Conservation (phyloP, 2,888 invertebrate species). For the Tethea ocularis region DNA sequence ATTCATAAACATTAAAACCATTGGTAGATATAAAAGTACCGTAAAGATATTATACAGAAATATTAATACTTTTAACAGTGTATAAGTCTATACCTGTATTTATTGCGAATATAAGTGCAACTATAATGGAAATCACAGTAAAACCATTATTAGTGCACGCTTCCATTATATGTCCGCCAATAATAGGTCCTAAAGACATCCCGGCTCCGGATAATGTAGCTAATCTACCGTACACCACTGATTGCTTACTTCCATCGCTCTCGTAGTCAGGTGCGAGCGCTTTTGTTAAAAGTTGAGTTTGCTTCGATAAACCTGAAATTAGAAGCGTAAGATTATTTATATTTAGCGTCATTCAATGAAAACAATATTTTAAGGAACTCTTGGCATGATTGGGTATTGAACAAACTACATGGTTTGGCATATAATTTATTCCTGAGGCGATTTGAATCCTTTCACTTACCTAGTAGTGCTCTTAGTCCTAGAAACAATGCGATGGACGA, state of each 20-base stretch:
- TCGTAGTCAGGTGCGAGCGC: conserved; percentile 84
- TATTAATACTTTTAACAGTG: too few relatives aligned
- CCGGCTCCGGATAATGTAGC: conserved; percentile 85
- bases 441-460: conserved; percentile 48
- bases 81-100: conserved; percentile 40
- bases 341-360: too few relatives aligned
- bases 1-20: too few relatives aligned
- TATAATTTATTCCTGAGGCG: not conserved
- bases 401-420: not conserved
- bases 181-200: conserved; percentile 85
- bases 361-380: not conserved
- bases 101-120: conserved; percentile 38
- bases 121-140: conserved; percentile 61
- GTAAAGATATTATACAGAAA: too few relatives aligned
- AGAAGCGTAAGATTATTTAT: not conserved
- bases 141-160: conserved; percentile 74
- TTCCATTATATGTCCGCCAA: conserved; percentile 85
- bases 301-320: conserved; percentile 84
- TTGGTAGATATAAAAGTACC: too few relatives aligned
- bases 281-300: conserved; percentile 85
- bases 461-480: conserved; percentile 68
- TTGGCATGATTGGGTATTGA: not conserved
- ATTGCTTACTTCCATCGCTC: conserved; percentile 64
- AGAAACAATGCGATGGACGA: conserved; percentile 71
- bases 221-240: conserved; percentile 81